phyloP scores from a whole-genome alignment of 2,113 vertebrate genomes.

The Cochlearius cochlearius region DNA sequence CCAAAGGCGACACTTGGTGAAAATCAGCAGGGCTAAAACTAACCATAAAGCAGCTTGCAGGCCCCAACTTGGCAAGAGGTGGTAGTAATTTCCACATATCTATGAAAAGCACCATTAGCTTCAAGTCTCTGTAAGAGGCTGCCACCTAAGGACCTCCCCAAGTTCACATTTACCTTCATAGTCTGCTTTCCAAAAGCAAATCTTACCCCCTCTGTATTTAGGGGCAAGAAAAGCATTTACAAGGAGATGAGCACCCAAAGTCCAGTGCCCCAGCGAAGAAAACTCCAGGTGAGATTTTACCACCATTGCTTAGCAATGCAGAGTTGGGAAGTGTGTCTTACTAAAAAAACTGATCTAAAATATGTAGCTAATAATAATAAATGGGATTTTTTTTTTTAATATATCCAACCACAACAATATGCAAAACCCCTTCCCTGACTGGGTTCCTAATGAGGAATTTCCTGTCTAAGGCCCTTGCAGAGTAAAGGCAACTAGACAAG shows the following conservation, averaged over 20 bases:
- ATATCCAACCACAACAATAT: neutral
- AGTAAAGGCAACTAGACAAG: neutral
- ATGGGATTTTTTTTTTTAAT: neutral
- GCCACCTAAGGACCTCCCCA: neutral
- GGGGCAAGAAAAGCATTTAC: neutral
- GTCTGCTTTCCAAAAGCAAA: neutral
- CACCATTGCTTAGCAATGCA: neutral
- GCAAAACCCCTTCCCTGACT: neutral
- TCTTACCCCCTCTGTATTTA: neutral
- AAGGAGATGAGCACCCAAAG: neutral
- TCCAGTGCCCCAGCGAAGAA: neutral
- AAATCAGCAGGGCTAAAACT: neutral
- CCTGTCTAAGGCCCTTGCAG: neutral
- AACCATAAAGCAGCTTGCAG: neutral
- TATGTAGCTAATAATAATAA: neutral
- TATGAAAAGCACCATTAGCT: neutral
- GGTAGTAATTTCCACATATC: neutral
- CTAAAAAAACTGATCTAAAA: neutral
- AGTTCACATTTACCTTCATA: neutral
- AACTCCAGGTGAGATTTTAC: neutral
- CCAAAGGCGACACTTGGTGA: neutral
- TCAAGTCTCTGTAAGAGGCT: neutral
- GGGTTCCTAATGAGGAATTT: neutral
- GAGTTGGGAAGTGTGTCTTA: neutral
- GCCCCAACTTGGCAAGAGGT: neutral